Conservation (phyloP, 2,797 vertebrate genomes). For the Buceros bicornis region DNA sequence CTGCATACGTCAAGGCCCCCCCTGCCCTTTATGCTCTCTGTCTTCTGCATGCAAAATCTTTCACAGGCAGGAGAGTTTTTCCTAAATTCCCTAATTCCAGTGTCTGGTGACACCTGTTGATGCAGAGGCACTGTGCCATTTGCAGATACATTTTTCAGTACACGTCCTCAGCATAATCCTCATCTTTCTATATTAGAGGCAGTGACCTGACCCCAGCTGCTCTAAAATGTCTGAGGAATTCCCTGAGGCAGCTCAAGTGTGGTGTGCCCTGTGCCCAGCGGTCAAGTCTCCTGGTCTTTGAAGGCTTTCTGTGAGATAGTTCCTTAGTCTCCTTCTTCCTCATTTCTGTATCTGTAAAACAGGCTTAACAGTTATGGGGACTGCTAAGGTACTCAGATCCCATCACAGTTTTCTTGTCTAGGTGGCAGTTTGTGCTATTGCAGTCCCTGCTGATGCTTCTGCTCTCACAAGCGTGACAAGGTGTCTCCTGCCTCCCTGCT, state of each 20-base stretch:
- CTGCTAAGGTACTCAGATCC: neutral
- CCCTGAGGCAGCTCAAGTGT: neutral
- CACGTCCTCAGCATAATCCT: neutral
- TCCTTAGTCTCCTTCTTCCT: neutral
- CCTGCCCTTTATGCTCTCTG: neutral
- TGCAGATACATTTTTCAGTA: neutral
- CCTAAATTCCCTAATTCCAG: neutral
- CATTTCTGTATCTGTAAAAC: neutral
- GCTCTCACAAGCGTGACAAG: neutral
- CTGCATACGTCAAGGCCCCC: fast-evolving
- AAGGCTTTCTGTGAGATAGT: neutral
- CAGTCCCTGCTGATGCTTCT: neutral
- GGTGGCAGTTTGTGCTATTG: neutral
- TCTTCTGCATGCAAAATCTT: neutral
- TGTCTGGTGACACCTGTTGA: neutral
- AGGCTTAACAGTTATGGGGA: neutral
- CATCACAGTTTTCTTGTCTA: neutral
- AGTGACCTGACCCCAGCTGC: neutral
- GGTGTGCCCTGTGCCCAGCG: fast-evolving
- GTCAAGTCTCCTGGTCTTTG: neutral
- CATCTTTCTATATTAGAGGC: neutral
- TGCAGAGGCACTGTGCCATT: neutral
- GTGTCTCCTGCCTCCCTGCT: neutral
- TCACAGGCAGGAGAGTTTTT: neutral
- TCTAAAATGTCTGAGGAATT: neutral